A percentile compares a stretch with the other conserved stretches of the same genome.
These are phyloP conservation scores for Amblyteles armatorius DNA, from an alignment of 2,888 invertebrate genomes.

Conservation along the genomic window DNA sequence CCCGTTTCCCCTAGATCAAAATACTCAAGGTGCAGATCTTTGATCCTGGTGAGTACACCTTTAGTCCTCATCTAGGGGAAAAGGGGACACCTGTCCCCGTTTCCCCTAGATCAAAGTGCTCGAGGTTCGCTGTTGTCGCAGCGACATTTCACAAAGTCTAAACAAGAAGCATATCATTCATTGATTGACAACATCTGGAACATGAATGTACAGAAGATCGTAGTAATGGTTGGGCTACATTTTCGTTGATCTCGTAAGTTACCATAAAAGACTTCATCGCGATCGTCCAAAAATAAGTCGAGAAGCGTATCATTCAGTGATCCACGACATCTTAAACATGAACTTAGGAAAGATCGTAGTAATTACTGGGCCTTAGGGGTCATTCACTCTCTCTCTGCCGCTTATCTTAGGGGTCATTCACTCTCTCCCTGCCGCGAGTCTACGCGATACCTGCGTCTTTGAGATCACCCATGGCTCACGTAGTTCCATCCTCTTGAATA, in stretches of 20 bases:
- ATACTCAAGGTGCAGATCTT: no score
- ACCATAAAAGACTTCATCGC: background rate
- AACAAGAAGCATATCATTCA: background rate
- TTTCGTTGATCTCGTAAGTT: background rate
- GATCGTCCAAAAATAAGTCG: background rate
- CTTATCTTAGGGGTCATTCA: conserved; percentile 29
- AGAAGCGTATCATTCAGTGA: background rate
- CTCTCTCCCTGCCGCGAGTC: conserved; percentile 24
- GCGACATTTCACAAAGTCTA: background rate
- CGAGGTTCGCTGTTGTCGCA: no score
- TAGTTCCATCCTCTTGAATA: conserved; percentile 41
- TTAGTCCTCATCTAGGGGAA: no score
- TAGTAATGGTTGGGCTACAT: background rate
- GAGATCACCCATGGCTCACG: background rate
- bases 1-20: no score
- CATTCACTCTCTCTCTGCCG: conserved; percentile 30
- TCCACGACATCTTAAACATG: background rate
- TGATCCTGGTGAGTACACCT: no score
- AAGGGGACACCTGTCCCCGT: no score
- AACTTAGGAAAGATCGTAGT: conserved; percentile 16
- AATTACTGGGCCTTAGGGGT: background rate
- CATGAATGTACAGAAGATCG: conserved; percentile 14
- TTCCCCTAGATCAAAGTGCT: no score
- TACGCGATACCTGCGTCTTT: background rate
- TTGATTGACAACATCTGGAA: background rate